phyloP scores from a whole-genome alignment of 53 echinoderm and acorn worm species.

The Stichopus horrens region DNA sequence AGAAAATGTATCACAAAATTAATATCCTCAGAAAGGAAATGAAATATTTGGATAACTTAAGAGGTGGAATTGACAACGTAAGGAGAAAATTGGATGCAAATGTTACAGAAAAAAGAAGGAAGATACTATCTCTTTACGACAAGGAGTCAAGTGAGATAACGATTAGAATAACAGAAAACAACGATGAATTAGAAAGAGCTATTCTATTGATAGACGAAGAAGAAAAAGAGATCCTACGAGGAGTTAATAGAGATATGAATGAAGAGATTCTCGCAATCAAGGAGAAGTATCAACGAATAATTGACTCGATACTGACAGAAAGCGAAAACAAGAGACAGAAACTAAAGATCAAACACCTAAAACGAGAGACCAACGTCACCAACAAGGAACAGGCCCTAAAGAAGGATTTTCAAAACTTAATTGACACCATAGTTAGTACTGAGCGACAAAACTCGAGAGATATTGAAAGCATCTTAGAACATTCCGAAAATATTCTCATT shows the following conservation, averaged over 20 bases:
- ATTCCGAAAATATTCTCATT: neutral
- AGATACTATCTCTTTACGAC: neutral
- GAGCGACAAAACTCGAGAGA: neutral
- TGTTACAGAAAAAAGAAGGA: neutral
- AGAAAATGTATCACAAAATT: slow-evolving; percentile 1
- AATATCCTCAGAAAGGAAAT: neutral
- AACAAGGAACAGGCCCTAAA: neutral
- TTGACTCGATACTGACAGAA: neutral
- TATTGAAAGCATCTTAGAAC: neutral
- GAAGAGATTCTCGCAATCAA: neutral
- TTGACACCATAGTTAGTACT: neutral
- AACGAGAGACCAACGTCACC: neutral
- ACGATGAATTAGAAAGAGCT: neutral
- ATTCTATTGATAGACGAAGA: neutral
- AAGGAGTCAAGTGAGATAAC: neutral
- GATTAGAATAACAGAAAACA: neutral
- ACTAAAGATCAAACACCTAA: neutral
- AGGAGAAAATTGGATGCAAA: neutral
- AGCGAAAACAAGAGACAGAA: neutral
- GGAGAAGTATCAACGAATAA: slow-evolving; percentile 2
- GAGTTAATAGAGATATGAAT: neutral
- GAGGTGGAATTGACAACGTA: neutral
- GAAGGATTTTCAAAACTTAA: neutral
- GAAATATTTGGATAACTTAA: neutral
- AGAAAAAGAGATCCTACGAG: neutral